phyloP scores from a whole-genome alignment of 1,140 invertebrate genomes.

The Paraescarpia echinospica region DNA sequence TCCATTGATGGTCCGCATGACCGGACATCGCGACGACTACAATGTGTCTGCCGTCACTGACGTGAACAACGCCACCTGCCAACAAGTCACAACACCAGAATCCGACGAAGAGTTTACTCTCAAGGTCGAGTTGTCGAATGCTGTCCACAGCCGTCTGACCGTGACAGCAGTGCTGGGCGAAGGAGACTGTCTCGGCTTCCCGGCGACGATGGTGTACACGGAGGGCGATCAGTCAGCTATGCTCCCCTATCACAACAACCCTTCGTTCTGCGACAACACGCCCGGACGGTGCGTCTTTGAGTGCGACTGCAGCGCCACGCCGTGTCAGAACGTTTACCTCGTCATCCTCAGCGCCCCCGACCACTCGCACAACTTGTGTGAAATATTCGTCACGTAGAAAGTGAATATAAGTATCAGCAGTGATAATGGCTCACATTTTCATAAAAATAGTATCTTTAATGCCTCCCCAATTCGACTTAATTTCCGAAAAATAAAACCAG shows the following conservation, averaged over 20 bases:
- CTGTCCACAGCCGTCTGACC: background rate
- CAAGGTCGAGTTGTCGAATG: background rate
- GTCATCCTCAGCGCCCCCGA: background rate
- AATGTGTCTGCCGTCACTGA: background rate
- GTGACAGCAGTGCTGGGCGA: background rate
- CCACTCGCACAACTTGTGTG: background rate
- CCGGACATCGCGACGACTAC: background rate
- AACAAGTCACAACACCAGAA: background rate
- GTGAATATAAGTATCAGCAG: background rate
- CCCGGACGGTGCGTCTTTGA: background rate
- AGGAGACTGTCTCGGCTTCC: background rate
- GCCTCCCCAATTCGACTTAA: too few species aligned
- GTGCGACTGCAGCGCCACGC: background rate
- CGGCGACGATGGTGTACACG: background rate
- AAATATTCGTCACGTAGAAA: background rate
- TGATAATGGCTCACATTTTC: too few species aligned
- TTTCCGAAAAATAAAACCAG: too few species aligned
- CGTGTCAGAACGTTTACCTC: background rate
- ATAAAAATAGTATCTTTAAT: too few species aligned
- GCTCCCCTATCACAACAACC: background rate
- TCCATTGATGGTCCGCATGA: background rate
- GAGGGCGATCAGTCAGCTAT: background rate
- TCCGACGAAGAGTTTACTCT: background rate
- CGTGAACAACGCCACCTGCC: background rate
- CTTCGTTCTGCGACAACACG: background rate